Conservation (phyloP, 2,888 invertebrate genomes). For the Teleiodes luculella region DNA sequence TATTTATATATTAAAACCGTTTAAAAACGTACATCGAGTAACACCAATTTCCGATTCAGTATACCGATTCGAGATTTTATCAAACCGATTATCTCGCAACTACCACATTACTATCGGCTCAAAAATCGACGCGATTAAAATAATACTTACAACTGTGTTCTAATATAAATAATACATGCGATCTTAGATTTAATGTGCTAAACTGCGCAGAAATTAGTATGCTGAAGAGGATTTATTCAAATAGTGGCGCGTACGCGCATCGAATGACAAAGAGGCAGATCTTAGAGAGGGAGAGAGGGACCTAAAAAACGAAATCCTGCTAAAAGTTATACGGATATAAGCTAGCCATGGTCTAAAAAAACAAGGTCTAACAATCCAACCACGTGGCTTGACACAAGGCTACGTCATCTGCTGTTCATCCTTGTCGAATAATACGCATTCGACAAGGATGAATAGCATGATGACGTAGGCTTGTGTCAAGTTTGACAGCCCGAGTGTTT, state of each 20-base stretch:
- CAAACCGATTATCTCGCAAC: background rate
- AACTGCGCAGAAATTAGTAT: conserved; percentile 64
- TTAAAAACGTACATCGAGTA: too few species aligned
- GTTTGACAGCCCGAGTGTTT: too few species aligned
- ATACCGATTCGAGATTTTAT: background rate
- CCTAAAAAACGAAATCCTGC: background rate
- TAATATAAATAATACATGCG: background rate
- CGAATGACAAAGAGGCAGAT: conserved; percentile 62
- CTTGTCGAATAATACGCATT: too few species aligned
- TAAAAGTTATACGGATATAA: too few species aligned
- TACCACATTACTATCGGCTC: background rate
- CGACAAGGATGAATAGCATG: too few species aligned
- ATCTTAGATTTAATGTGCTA: conserved; percentile 59
- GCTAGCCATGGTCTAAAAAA: too few species aligned
- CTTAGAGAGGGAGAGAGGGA: conserved; percentile 36
- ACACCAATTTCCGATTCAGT: background rate
- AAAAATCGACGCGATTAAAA: background rate
- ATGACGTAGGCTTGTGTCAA: too few species aligned
- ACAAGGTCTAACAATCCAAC: too few species aligned
- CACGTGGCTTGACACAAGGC: too few species aligned
- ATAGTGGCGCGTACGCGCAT: conserved; percentile 61
- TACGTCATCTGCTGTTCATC: too few species aligned
- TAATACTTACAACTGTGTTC: background rate
- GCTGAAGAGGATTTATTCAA: conserved; percentile 69
- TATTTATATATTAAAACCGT: too few species aligned